Base-by-base conservation (phyloP, 2,888 invertebrate genomes). In the Notodonta dromedarius region DNA sequence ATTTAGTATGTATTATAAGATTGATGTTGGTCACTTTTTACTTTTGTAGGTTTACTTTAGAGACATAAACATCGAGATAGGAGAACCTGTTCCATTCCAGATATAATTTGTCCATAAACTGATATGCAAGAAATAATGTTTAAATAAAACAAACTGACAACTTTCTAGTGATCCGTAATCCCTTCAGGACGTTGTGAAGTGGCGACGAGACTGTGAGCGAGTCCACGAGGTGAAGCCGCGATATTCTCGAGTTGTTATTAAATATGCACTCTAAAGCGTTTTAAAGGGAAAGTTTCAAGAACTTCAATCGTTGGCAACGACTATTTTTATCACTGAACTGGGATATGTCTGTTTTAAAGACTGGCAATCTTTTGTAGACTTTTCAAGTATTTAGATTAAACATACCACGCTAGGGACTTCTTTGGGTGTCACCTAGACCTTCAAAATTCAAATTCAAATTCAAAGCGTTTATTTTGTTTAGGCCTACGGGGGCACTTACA, bases 291-390 rank as follows among this genome's bases (percentile, higher is more conserved):
- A 52, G 32, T 32, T 32, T 32, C 3, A 7, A 32, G 13, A 52
- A 52, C 52, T 52, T 52, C 52, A 11, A 52, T 52, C 52, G 52
- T 52, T 52, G 32, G 24, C 32, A 32, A 16, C 32, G 52, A 32
- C 32, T 8, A 52, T 52, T 13, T 52, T 52, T 52, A 32, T 52
- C 13, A 32, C 52, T 13, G 52, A 11, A 32, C 12, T 32, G 52
- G 32, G 52, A 52, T 32, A 7, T 9, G 52, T 12, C 6, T 32
- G 52, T 52, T 52, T 52, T 5, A 13, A 52, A 52, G 32, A 8
- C 12, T 5, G 32, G 5, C 13, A 32, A 52, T 52, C 5, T 52
- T 48, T 48, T 48, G 14, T 48, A 48, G 14, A 48, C n/a, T 48
- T 46, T 12, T 7, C 48, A 48, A 48, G 48, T 14, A 48, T 48